Percentiles rank a stretch among this genome's conserved stretches.
phyloP scores from a whole-genome alignment of 2,797 vertebrate genomes.

The Tauraco hartlaubi region DNA sequence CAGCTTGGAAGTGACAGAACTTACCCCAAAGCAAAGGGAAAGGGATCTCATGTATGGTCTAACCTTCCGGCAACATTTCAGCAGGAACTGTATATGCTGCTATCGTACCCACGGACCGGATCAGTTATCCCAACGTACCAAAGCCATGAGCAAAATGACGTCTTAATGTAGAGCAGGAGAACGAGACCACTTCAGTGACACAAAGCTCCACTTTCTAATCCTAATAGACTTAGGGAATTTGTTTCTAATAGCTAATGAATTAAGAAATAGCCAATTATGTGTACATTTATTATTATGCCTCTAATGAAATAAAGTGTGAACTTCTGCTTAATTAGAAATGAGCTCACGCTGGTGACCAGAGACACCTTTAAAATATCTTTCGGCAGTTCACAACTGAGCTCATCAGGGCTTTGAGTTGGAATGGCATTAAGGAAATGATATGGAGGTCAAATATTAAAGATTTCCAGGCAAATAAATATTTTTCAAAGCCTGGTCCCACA shows the following conservation, averaged over 20 bases:
- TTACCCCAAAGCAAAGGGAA: background rate
- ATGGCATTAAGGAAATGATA: background rate
- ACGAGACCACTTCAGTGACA: background rate
- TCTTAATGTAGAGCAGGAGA: background rate
- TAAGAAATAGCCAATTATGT: background rate
- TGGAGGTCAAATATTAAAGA: background rate
- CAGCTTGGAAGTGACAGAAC: background rate
- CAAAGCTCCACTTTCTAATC: background rate
- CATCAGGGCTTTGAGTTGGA: background rate
- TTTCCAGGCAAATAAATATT: background rate
- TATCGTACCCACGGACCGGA: background rate
- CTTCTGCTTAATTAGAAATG: background rate
- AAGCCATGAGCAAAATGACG: background rate
- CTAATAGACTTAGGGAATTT: background rate
- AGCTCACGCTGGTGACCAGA: background rate
- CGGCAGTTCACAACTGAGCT: background rate
- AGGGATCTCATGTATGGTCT: accelerated
- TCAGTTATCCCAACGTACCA: background rate
- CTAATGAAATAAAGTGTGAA: background rate
- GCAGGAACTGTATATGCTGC: background rate
- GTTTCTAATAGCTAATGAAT: background rate
- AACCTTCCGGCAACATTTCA: background rate
- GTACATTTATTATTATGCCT: background rate
- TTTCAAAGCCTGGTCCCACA: background rate
- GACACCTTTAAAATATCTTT: background rate